Percentiles rank a stretch among this genome's conserved stretches.
phyloP scores from a whole-genome alignment of 2,888 invertebrate species.

The Crematogaster levior region DNA sequence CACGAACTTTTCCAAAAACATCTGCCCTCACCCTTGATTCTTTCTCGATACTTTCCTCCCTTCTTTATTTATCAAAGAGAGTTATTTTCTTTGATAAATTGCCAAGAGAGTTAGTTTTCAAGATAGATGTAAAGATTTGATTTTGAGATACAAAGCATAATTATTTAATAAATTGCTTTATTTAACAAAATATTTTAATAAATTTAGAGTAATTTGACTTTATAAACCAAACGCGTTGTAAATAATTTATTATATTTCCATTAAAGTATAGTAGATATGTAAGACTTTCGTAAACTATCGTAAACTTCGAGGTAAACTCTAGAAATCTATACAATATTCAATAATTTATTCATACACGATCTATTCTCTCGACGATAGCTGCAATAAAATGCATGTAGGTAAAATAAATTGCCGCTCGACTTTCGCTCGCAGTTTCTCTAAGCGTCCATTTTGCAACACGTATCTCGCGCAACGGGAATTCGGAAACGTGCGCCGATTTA shows the following conservation, averaged over 20 bases:
- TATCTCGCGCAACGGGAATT: constrained; percentile 33
- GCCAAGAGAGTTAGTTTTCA: background rate
- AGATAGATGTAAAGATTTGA: background rate
- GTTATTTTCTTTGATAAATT: background rate
- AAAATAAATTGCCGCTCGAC: constrained; percentile 27
- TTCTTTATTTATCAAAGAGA: background rate
- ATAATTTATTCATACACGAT: constrained; percentile 37
- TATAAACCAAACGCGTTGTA: background rate
- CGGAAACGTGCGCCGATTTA: constrained; percentile 37
- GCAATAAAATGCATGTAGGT: constrained; percentile 34
- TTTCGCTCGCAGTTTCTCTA: constrained; percentile 26
- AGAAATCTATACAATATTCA: constrained; percentile 9
- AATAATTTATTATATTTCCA: background rate
- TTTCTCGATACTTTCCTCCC: constrained; percentile 14
- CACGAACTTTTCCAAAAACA: constrained; percentile 51
- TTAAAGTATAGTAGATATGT: background rate
- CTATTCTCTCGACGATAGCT: background rate
- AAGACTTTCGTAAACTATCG: constrained; percentile 17
- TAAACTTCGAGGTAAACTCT: background rate
- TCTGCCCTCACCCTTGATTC: constrained; percentile 13
- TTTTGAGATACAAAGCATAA: background rate
- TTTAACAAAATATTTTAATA: background rate
- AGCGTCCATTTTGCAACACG: constrained; percentile 10
- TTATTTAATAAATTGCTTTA: too few species aligned
- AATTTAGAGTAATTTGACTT: background rate